Base-by-base conservation (phyloP, 2,888 invertebrate species). In the Athetis lepigone region DNA sequence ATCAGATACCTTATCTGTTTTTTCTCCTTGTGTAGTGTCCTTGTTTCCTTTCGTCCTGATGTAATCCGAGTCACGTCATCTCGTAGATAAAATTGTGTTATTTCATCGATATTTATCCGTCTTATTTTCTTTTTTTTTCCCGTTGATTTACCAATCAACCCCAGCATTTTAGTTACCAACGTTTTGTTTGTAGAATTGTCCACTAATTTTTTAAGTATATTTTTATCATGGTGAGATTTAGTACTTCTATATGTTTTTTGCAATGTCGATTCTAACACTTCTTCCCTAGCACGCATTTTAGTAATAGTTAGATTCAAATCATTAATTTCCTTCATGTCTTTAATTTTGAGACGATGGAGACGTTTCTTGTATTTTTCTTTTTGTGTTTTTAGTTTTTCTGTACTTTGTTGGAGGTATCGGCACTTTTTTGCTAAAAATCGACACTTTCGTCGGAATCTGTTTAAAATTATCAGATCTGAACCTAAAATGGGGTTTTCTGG, bases 251-350 rank as follows among this genome's bases (percentile, higher is more conserved):
- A 37, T 37, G 50, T 50, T 23, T 36, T 37, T 50, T 50, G 5
- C 16, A 50, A 37, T 16, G 37, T 37, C 1, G 23, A 37, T 37
- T 50, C 50, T 37, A 50, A 23, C 9, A 50, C 16, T 37, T 50
- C 50, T 23, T 37, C 50, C 36, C 37, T 37, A 49, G 49, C 36
- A 33, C n/a, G 19, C 49, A 49, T 49, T 49, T 36, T 49, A 45
- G n/a, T 45, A 45, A n/a, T n/a, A n/a, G n/a, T n/a, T n/a, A n/a
- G n/a, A n/a, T n/a, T n/a, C n/a, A n/a, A n/a, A n/a, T n/a, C n/a
- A 23, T 45, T 23, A 16, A 45, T 23, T 45, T 23, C 23, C 9
- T 23, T 45, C 9, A 9, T 23, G 0, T 45, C 0, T 45, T 45
- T 25, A 23, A 45, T 25, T 45, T 25, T 45, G 5, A 45, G n/a